Percentiles rank a stretch among this genome's conserved stretches.
Evolutionary conservation across 1,140 invertebrate genomes (phyloP).

Genomic region (Drosophila pseudoananassae): DNA sequence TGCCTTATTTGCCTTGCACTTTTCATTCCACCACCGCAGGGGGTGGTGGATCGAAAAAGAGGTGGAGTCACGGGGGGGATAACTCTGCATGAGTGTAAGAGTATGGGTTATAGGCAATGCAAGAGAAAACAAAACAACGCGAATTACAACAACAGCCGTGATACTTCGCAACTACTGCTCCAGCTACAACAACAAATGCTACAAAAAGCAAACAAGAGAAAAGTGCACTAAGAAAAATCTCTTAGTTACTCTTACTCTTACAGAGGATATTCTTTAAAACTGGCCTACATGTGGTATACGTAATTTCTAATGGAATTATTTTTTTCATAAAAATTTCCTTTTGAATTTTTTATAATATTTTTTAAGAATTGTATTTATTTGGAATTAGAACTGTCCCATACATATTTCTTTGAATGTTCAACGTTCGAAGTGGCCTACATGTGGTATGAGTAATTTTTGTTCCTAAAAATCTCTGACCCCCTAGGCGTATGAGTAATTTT

Average conservation of each 20-base stretch:
- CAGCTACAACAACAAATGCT: conserved; percentile 54
- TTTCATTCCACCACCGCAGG: conserved; percentile 53
- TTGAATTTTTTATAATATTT: neutral
- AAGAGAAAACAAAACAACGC: conserved; percentile 75
- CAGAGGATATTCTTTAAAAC: neutral
- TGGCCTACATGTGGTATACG: neutral
- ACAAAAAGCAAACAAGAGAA: conserved; percentile 56
- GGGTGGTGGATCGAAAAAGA: conserved; percentile 4
- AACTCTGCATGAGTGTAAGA: neutral
- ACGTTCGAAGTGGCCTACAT: neutral
- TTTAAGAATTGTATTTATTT: neutral
- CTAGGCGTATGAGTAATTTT: neutral
- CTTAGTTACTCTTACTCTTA: too few species aligned
- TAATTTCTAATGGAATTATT: neutral
- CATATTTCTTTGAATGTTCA: neutral
- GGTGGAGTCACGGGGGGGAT: neutral
- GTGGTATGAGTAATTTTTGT: conserved; percentile 1
- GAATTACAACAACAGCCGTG: conserved; percentile 56
- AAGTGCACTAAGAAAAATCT: conserved; percentile 16
- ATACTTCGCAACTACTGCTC: conserved; percentile 37
- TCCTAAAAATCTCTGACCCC: too few species aligned
- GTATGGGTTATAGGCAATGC: conserved; percentile 34
- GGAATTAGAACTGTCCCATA: neutral
- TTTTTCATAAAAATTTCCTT: neutral
- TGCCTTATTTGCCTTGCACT: conserved; percentile 74